Base-by-base conservation (phyloP, 2,888 invertebrate genomes). In the Drosophila demipolita region DNA sequence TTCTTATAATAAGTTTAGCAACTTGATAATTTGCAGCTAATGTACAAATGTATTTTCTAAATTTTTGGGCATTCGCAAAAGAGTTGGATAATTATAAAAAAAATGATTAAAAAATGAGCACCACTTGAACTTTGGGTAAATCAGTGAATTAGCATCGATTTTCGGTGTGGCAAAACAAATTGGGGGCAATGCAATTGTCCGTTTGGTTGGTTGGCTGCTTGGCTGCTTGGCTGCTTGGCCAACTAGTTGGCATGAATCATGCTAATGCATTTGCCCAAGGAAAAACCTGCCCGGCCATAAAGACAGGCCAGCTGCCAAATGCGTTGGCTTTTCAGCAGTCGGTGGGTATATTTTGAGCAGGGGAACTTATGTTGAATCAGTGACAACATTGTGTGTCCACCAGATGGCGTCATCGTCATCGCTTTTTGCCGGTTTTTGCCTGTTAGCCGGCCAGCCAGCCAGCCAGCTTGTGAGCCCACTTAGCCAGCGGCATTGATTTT, bases 261-360 rank as follows among this genome's bases (percentile, higher is more conserved):
- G 68, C 78, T 83, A 83, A 83, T 86, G 84, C 89, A 86, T 83
- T 86, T 88, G 72, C 63, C 75, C 75, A 69, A 80, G 75, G 86
- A 76, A 85, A 85, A 88, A 78, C 81, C 83, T 84, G 83, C 67
- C 64, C 45, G 59, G 55, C 74, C 59, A 68, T 77, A 73, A 78
- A 68, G 67, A 54, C 66, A 38, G 58, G 50, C 66, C 65, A 67
- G 60, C 61, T 72, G 82, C 85, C 85, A 85, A 82, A 85, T 82
- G 80, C 70, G 83, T 71, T 61, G 81, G 50, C 36, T 48, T 70
- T 66, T 52, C 33, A 53, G 65, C 61, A 49, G 73, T 42, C 65
- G 55, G 33, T 40, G 58, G 42, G 36, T 23, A 38, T 29, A 2
- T 73, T 49, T 42, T 36, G 36, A n/a, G 54, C n/a, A 17, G 15